Evolutionary conservation across 2,797 vertebrate genomes (phyloP), one percentile per base, ranked within the genome.

Genomic region (Micropoecilia bifurca): DNA sequence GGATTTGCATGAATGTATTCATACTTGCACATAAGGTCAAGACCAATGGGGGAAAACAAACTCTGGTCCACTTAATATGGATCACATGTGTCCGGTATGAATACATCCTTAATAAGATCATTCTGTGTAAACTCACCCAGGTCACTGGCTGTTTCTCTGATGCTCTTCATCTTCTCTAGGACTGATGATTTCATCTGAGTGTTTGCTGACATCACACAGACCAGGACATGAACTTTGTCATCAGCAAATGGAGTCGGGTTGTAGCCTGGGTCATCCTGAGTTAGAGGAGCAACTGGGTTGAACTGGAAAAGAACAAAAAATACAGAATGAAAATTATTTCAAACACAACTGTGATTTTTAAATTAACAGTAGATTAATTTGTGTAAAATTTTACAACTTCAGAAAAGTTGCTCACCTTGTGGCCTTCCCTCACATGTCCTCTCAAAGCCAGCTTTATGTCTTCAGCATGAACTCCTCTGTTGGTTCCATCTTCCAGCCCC

Each of bases 361-460:
- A 39, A 66, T 33, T 0, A 36, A 7, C 6, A 18, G 1, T 55
- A 25, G 10, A 59, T 33, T 7, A 0, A 63, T 63, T 63, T 22
- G 20, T 39, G 39, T 39, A 39, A 39, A 39, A 39, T 39, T 39
- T 39, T 6, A 39, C 39, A 1, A 39, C 4, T 39, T 39, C 39
- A 39, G 39, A 39, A 39, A 8, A 68, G 61, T 25, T 68, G 20
- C 0, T 53, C 20, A 75, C 74, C 41, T 61, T 46, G 18, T 75
- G 1, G 0, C 55, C 55, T 13, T 61, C 74, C 9, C 5, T 77
- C 57, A 87, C 43, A 2, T 73, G 79, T 36, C 88, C 81, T 16
- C 28, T 61, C 43, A 89, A 33, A 71, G 73, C 80, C 45, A 75
- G 50, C 20, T 63, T 76, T 53, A 87, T 71, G 80, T 87, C 75